These are phyloP conservation scores for Xyrichtys novacula DNA, from an alignment of 2,797 vertebrate species.

Conservation along the genomic window DNA sequence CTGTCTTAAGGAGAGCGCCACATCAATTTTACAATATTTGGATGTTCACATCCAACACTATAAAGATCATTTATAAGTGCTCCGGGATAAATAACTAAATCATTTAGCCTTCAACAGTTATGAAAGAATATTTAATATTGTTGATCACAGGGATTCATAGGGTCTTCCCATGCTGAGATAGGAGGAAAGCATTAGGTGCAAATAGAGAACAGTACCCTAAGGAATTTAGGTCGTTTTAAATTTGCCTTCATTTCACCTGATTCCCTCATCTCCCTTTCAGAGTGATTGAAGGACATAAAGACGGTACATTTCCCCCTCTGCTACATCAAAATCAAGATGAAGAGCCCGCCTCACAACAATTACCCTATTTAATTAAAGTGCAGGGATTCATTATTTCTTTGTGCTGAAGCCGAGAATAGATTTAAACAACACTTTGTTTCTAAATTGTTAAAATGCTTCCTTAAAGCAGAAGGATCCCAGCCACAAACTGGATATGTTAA, in stretches of 20 bases:
- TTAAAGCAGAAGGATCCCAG: background rate
- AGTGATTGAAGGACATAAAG: background rate
- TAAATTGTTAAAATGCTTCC: background rate
- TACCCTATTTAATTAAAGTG: background rate
- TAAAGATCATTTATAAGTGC: background rate
- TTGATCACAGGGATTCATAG: background rate
- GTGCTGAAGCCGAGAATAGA: background rate
- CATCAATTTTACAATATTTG: too few relatives aligned
- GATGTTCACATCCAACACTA: too few relatives aligned
- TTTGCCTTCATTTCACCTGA: background rate
- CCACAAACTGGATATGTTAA: background rate
- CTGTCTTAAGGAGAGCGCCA: too few relatives aligned
- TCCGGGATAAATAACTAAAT: background rate
- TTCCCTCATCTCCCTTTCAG: conserved; percentile 3
- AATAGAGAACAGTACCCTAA: background rate
- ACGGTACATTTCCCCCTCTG: conserved; percentile 1
- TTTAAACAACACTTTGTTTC: background rate
- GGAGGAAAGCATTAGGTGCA: background rate
- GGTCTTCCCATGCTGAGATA: background rate
- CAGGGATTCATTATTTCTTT: background rate
- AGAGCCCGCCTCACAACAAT: background rate
- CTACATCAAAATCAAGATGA: conserved; percentile 7
- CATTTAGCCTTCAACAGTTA: background rate
- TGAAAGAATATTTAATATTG: background rate
- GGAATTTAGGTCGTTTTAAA: background rate